phyloP scores from a whole-genome alignment of 1,140 invertebrate genomes.

The Sitophilus oryzae region DNA sequence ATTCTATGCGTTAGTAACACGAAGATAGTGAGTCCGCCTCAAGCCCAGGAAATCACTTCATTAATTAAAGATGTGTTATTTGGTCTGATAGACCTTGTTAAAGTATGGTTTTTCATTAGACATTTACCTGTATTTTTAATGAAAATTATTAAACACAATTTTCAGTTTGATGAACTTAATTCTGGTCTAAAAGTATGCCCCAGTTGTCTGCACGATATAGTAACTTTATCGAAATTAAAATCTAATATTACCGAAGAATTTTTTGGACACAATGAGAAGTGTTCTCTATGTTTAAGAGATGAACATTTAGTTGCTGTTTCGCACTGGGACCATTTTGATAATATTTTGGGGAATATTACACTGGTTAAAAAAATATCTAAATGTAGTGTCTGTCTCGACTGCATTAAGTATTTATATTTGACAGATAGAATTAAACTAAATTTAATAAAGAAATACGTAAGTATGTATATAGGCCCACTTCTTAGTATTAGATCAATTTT shows the following conservation, averaged over 20 bases:
- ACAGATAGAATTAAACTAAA: conserved; percentile 2
- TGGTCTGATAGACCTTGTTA: background rate
- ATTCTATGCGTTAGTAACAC: conserved; percentile 7
- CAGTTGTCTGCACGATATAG: background rate
- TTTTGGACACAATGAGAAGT: background rate
- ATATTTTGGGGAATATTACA: background rate
- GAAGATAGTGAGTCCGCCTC: conserved; percentile 4
- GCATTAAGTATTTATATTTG: background rate
- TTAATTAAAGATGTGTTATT: background rate
- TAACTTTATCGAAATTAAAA: background rate
- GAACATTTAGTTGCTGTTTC: conserved; percentile 1
- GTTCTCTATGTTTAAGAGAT: background rate
- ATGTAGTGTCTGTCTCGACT: conserved; percentile 2
- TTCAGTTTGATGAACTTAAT: conserved; percentile 6
- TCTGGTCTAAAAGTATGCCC: conserved; percentile 1
- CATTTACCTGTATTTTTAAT: no score
- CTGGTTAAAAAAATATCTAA: background rate
- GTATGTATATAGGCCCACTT: background rate
- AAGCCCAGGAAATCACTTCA: conserved; percentile 1
- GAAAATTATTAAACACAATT: no score
- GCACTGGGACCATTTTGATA: conserved; percentile 6
- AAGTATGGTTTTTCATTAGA: conserved; percentile 1
- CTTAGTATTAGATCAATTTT: background rate
- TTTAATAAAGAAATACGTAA: conserved; percentile 13
- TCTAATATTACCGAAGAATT: background rate